phyloP scores from a whole-genome alignment of 2,888 invertebrate species.

The Rhagonycha fulva region DNA sequence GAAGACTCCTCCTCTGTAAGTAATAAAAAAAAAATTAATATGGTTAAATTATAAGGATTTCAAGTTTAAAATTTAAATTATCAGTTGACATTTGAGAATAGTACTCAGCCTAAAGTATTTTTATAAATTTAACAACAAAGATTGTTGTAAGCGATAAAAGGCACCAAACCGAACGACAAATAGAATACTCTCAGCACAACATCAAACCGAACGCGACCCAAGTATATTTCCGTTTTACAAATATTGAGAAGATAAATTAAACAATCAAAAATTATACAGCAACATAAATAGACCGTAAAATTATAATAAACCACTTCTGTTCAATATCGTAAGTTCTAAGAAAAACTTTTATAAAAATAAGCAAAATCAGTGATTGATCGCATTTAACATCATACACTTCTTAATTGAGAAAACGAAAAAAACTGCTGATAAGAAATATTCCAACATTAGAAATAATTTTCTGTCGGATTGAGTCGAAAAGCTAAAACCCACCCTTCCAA shows the following conservation, averaged over 20 bases:
- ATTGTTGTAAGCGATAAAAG: neutral
- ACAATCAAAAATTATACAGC: neutral
- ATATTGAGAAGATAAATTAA: neutral
- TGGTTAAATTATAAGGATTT: neutral
- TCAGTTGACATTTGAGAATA: no score
- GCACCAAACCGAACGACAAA: neutral
- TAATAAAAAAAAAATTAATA: neutral
- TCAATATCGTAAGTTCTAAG: neutral
- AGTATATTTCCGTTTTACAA: neutral
- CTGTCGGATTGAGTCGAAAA: neutral
- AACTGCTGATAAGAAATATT: neutral
- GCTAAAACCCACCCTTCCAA: neutral
- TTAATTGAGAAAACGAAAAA: neutral
- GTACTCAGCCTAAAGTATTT: no score
- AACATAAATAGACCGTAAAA: neutral
- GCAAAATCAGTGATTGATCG: neutral
- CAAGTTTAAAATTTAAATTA: no score
- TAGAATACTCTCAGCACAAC: neutral
- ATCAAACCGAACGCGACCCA: neutral
- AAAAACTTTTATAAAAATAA: neutral
- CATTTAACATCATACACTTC: neutral
- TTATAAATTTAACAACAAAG: no score
- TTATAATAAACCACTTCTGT: neutral
- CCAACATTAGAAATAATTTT: neutral
- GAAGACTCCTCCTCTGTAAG: conserved; percentile 66